These are phyloP conservation scores for Sipunculus nudus DNA, from an alignment of 2,888 invertebrate species.

Conservation along the genomic window DNA sequence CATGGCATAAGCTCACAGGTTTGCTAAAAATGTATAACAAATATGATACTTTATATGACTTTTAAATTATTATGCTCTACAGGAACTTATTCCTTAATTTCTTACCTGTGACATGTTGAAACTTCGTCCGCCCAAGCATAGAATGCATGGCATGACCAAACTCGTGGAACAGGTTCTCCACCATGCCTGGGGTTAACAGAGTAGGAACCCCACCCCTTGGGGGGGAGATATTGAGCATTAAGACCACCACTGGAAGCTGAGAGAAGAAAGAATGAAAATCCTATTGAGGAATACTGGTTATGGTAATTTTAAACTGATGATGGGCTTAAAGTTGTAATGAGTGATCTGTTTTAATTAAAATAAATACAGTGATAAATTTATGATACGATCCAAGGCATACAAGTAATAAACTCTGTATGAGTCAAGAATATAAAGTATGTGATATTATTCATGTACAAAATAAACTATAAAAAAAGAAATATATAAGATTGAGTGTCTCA, in stretches of 20 bases:
- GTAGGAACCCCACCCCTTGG: constrained; percentile 78
- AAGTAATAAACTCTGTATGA: no score
- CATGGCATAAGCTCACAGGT: no score
- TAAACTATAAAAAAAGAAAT: no score
- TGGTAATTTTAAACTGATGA: no score
- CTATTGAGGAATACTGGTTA: no score
- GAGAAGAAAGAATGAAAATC: constrained; percentile 6
- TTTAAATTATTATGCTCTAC: neutral
- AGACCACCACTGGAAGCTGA: constrained; percentile 87
- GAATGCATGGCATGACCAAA: constrained; percentile 99
- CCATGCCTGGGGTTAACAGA: constrained; percentile 79
- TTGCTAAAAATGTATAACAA: neutral
- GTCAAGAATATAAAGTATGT: no score
- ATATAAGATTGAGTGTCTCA: no score
- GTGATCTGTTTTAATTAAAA: no score
- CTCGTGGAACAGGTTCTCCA: constrained; percentile 98
- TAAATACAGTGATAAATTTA: no score
- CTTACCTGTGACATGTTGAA: constrained; percentile 89
- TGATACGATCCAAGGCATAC: no score
- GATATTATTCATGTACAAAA: no score
- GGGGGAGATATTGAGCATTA: constrained; percentile 86
- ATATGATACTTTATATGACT: neutral
- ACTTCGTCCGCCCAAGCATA: constrained; percentile 92
- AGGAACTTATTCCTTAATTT: constrained; percentile 74
- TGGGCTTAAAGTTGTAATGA: no score